A percentile compares a stretch with the other conserved stretches of the same genome.
Conservation (phyloP, 2,888 invertebrate genomes). For the Vandiemenella viatica region DNA sequence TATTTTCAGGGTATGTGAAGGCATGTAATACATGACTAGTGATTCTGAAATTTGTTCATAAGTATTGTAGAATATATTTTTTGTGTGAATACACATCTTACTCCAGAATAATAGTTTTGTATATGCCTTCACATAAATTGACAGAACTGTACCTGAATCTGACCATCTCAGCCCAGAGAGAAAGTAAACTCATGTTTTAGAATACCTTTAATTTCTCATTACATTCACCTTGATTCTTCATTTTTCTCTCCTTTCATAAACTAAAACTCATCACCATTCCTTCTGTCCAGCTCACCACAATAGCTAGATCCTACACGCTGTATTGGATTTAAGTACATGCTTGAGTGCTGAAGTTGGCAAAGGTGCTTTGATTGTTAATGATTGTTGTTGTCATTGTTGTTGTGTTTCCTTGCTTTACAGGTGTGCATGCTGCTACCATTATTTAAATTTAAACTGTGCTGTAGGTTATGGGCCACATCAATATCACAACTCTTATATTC, state of each 20-base stretch:
- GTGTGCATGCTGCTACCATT: constrained; percentile 20
- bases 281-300: constrained; percentile 8
- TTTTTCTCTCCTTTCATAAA: neutral
- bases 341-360: constrained; percentile 18
- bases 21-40: constrained; percentile 3
- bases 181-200: constrained; percentile 1
- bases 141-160: constrained; percentile 9
- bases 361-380: constrained; percentile 18
- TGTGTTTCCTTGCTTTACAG: constrained; percentile 19
- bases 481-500: constrained; percentile 15
- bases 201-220: constrained; percentile 7
- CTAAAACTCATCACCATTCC: constrained; percentile 1
- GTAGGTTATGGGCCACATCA: constrained; percentile 18
- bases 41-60: neutral
- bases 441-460: constrained; percentile 15
- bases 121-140: constrained; percentile 5
- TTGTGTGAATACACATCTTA: no score
- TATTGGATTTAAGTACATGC: constrained; percentile 15
- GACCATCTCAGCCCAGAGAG: constrained; percentile 9
- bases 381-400: constrained; percentile 19
- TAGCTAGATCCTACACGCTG: constrained; percentile 15
- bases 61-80: neutral
- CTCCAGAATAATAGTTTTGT: neutral
- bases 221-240: neutral
- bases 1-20: constrained; percentile 7